Conservation (phyloP, 2,888 invertebrate species). For the Alloplasta piceator region DNA sequence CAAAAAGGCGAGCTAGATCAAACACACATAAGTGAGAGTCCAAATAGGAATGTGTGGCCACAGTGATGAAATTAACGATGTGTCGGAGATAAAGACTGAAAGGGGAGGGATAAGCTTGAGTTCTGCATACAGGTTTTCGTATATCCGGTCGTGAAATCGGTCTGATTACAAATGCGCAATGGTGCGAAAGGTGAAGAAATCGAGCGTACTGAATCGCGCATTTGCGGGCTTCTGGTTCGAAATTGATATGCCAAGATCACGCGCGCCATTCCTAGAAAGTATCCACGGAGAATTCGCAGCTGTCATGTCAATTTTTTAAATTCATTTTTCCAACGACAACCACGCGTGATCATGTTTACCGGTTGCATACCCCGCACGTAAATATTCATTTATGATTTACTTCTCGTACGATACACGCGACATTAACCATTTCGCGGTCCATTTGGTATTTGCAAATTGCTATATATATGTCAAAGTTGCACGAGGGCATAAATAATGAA, state of each 20-base stretch:
- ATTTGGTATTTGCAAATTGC: not conserved
- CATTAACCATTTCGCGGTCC: not conserved
- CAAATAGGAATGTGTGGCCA: not conserved
- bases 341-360: not conserved
- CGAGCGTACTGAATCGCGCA: not conserved
- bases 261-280: constrained; percentile 1
- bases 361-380: not conserved
- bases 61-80: not conserved
- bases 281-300: not conserved
- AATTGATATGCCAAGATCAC: not conserved
- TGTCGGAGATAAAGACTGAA: not conserved
- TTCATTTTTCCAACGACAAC: not conserved
- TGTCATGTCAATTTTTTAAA: not conserved
- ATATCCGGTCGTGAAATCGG: too few relatives aligned
- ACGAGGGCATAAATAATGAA: constrained; percentile 29
- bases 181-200: too few relatives aligned
- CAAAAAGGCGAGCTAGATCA: not conserved
- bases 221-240: not conserved
- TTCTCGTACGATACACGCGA: not conserved
- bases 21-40: not conserved
- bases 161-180: too few relatives aligned
- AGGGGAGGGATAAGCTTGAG: not conserved
- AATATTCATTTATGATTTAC: not conserved
- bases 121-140: too few relatives aligned
- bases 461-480: not conserved